These are phyloP conservation scores for Drosophila subquinaria DNA, from an alignment of 2,888 invertebrate genomes.

Conservation along the genomic window DNA sequence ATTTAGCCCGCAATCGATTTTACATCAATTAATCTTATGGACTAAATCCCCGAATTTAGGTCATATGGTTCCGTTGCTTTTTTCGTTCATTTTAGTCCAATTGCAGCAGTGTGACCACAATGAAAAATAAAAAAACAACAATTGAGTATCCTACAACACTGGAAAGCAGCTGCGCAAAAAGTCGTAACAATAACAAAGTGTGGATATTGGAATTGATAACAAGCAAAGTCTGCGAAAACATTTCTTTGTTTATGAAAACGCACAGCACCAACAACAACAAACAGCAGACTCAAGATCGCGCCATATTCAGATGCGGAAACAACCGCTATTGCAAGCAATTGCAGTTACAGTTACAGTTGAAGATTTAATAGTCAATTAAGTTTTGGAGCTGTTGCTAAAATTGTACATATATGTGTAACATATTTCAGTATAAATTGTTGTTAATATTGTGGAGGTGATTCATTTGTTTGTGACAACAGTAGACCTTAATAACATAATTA, in stretches of 20 bases:
- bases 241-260: constrained; percentile 49
- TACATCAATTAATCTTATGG: no score
- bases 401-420: not conserved
- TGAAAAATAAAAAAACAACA: not conserved
- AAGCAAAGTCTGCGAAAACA: constrained; percentile 16
- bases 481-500: constrained; percentile 27
- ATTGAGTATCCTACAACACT: constrained; percentile 13
- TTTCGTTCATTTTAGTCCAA: no score
- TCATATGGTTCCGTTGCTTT: no score
- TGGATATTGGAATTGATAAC: constrained; percentile 35
- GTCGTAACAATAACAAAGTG: constrained; percentile 38
- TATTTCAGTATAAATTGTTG: constrained; percentile 8
- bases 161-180: constrained; percentile 36
- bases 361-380: constrained; percentile 28
- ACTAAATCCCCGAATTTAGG: no score
- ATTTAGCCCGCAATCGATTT: no score
- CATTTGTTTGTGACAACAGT: constrained; percentile 45
- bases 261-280: constrained; percentile 14
- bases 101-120: constrained; percentile 15
- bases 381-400: not conserved
- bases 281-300: constrained; percentile 10
- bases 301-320: constrained; percentile 34
- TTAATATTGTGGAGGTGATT: constrained; percentile 45
- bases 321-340: constrained; percentile 5
- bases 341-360: constrained; percentile 21